Evolutionary conservation across 2,797 vertebrate species (phyloP).

Genomic region (Holocentrus rufus): DNA sequence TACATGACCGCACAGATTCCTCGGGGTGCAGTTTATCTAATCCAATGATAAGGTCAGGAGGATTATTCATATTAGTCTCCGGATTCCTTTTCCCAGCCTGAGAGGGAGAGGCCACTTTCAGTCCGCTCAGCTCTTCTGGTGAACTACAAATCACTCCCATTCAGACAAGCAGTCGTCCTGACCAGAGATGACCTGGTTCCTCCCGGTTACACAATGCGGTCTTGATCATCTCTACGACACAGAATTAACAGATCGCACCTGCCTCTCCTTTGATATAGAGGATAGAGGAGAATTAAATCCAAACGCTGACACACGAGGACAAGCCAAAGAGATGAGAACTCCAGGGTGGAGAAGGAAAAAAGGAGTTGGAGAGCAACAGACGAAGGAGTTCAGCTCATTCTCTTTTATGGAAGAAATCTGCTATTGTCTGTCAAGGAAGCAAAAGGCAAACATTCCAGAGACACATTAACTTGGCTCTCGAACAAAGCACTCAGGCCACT

Average conservation of each 20-base stretch:
- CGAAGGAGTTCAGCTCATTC: conserved; percentile 33
- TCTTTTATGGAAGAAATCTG: conserved; percentile 69
- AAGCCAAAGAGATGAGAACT: conserved; percentile 45
- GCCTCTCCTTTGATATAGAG: conserved; percentile 50
- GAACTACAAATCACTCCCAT: conserved; percentile 68
- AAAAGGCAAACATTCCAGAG: conserved; percentile 63
- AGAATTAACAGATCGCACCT: conserved; percentile 63
- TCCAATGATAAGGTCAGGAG: conserved; percentile 65
- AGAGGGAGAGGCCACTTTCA: conserved; percentile 40
- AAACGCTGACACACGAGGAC: conserved; percentile 41
- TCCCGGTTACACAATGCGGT: conserved; percentile 54
- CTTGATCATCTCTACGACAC: conserved; percentile 53
- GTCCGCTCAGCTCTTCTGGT: conserved; percentile 48
- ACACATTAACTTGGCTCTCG: conserved; percentile 66
- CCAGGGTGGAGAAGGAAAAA: conserved; percentile 26
- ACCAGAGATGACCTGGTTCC: conserved; percentile 65
- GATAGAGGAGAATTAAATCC: conserved; percentile 39
- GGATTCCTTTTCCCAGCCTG: conserved; percentile 38
- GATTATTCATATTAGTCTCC: conserved; percentile 60
- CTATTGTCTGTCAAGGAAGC: conserved; percentile 60
- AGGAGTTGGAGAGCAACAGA: conserved; percentile 30
- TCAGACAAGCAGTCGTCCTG: conserved; percentile 52
- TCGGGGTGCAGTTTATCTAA: conserved; percentile 57
- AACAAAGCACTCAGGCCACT: conserved; percentile 58
- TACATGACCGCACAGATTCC: conserved; percentile 53